Percentiles rank a stretch among this genome's conserved stretches.
phyloP scores from a whole-genome alignment of 2,888 invertebrate species.

The Anticlea derivata region DNA sequence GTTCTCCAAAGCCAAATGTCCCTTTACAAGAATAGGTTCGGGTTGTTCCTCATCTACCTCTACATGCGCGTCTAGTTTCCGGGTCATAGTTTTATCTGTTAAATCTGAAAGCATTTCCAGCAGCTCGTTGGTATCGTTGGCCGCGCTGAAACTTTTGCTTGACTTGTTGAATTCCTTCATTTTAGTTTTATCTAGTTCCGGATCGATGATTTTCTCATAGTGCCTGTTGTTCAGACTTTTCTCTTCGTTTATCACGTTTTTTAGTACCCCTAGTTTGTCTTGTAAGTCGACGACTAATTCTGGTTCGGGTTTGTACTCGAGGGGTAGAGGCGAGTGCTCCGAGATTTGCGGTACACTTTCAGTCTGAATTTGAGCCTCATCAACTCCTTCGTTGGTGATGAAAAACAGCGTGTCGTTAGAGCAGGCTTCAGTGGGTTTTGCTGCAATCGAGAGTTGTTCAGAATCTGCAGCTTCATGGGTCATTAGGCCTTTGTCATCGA shows the following conservation, averaged over 20 bases:
- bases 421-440: background rate
- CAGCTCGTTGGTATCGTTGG: constrained; percentile 62
- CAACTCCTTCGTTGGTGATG: constrained; percentile 47
- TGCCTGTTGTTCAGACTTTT: constrained; percentile 33
- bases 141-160: constrained; percentile 47
- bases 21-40: constrained; percentile 19
- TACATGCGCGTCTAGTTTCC: constrained; percentile 20
- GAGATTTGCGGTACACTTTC: constrained; percentile 16
- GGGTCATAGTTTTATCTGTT: constrained; percentile 47
- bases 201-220: constrained; percentile 39
- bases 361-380: constrained; percentile 31
- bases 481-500: constrained; percentile 8
- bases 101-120: constrained; percentile 63
- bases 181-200: constrained; percentile 20
- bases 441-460: background rate
- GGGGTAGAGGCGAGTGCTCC: constrained; percentile 21
- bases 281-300: constrained; percentile 29
- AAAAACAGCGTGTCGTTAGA: constrained; percentile 49
- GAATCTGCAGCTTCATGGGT: background rate
- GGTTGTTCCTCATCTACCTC: constrained; percentile 27
- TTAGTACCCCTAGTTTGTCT: constrained; percentile 36
- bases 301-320: constrained; percentile 36
- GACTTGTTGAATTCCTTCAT: background rate
- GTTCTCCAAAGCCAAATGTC: constrained; percentile 34
- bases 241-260: constrained; percentile 20